Conservation (phyloP, 92 coral and sea anemone species). For the Epizoanthus stellaris region DNA sequence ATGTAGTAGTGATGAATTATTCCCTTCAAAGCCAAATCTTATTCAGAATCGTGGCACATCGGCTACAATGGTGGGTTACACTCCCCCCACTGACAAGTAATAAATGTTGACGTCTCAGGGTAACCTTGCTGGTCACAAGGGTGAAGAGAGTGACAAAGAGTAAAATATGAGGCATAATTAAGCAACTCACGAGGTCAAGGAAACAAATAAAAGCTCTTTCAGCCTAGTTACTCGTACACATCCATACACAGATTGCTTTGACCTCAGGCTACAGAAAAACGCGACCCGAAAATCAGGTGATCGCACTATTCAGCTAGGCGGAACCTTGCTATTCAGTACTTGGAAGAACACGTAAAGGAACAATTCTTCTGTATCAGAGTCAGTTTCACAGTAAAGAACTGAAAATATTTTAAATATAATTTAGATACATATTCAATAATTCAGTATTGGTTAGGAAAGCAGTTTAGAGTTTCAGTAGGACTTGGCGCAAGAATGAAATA, state of each 20-base stretch:
- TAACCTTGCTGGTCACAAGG: neutral
- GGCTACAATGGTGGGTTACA: neutral
- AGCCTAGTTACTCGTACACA: neutral
- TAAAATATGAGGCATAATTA: neutral
- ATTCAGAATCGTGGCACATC: conserved; percentile 6
- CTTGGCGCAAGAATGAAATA: neutral
- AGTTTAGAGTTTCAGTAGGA: neutral
- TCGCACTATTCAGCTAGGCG: too few species aligned
- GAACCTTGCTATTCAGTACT: too few species aligned
- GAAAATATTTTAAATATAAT: too few species aligned
- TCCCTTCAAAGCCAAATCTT: conserved; percentile 14
- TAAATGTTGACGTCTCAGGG: conserved; percentile 17
- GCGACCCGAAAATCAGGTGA: too few species aligned
- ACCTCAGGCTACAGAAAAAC: too few species aligned
- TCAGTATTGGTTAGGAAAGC: too few species aligned
- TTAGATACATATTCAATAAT: too few species aligned
- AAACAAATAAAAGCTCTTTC: neutral
- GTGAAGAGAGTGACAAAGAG: neutral
- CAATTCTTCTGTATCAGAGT: too few species aligned
- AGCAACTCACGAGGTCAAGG: neutral
- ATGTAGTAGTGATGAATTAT: conserved; percentile 29
- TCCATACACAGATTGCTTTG: too few species aligned
- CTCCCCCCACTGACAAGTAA: conserved; percentile 5
- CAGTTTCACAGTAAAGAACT: too few species aligned
- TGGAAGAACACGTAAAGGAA: too few species aligned